Evolutionary conservation across 2,888 invertebrate genomes (phyloP).

Genomic region (Cremastinae sp.): DNA sequence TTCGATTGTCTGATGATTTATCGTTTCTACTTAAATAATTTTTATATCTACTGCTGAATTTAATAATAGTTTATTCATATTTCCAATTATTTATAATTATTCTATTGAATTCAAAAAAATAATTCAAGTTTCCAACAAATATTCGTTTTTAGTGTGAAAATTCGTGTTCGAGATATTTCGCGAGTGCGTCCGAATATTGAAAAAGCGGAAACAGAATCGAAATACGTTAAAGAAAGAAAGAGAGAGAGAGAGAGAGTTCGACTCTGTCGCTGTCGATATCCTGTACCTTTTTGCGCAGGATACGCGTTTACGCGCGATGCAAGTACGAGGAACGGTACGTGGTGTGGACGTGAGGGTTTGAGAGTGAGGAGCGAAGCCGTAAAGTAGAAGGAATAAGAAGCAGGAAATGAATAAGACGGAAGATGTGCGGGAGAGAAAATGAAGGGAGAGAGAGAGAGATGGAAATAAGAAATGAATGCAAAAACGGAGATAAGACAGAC

Average conservation of each 20-base stretch:
- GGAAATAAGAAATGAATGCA: conserved; percentile 11
- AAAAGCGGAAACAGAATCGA: too few species aligned
- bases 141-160: too few species aligned
- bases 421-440: conserved; percentile 19
- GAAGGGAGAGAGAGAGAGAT: not conserved
- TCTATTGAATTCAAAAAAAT: too few species aligned
- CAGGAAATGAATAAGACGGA: conserved; percentile 37
- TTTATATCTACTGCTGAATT: too few species aligned
- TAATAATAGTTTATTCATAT: too few species aligned
- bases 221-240: too few species aligned
- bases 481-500: conserved; percentile 58
- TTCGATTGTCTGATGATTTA: too few species aligned
- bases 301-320: conserved; percentile 3
- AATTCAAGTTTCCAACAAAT: too few species aligned
- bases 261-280: not conserved
- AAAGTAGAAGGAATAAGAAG: conserved; percentile 65
- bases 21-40: too few species aligned
- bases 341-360: conserved; percentile 63
- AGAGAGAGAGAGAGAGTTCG: not conserved
- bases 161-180: too few species aligned
- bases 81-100: too few species aligned
- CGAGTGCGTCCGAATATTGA: conserved; percentile 8
- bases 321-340: conserved; percentile 59
- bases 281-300: too few species aligned
- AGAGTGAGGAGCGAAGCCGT: conserved; percentile 59